Percentiles rank a stretch among this genome's conserved stretches.
phyloP scores from a whole-genome alignment of 2,113 vertebrate genomes.

The Pteruthius melanotis region DNA sequence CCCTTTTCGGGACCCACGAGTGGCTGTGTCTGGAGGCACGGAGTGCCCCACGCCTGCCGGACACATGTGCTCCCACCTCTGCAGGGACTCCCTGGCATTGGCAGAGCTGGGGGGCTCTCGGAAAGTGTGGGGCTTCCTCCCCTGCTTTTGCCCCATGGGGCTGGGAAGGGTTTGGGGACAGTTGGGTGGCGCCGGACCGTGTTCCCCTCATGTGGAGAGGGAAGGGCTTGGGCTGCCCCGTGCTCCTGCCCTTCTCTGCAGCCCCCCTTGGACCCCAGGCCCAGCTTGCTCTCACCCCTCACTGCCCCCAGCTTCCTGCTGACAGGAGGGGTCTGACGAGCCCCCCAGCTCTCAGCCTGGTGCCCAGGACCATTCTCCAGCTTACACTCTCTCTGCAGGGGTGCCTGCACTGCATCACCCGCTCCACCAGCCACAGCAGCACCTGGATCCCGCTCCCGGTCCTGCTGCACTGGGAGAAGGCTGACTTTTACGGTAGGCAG shows the following conservation, averaged over 20 bases:
- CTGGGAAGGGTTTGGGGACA: neutral
- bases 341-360: neutral
- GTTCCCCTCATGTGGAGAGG: neutral
- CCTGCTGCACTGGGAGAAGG: fast-evolving
- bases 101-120: neutral
- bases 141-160: neutral
- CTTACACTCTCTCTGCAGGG: neutral
- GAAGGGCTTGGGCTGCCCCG: neutral
- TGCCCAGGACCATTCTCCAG: neutral
- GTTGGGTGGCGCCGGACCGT: neutral
- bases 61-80: neutral
- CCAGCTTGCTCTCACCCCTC: fast-evolving
- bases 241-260: neutral
- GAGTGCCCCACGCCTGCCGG: neutral
- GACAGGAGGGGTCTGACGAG: neutral
- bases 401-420: fast-evolving
- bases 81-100: neutral
- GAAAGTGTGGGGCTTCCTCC: neutral
- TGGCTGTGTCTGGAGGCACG: neutral
- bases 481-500: neutral
- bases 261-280: neutral
- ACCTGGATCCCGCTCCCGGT: fast-evolving
- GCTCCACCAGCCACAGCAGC: neutral
- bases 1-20: neutral
- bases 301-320: fast-evolving